Evolutionary conservation across 2,888 invertebrate species (phyloP), one percentile per base, ranked within the genome.

Genomic region (Melieria picta): DNA sequence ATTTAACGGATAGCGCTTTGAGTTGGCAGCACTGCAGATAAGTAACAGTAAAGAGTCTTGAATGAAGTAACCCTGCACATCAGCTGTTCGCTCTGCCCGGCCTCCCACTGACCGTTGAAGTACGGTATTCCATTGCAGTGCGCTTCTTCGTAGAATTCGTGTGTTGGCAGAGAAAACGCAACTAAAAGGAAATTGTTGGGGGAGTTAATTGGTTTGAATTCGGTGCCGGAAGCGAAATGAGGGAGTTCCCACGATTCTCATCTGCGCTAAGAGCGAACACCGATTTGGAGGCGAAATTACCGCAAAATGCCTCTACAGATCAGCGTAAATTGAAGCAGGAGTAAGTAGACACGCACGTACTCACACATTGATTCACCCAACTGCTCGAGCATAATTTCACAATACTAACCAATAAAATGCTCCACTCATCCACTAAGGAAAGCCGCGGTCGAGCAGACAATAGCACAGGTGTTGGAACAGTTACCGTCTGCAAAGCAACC

Each of bases 201-300:
- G 30, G 30, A 30, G 3, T 30, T 30, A 30, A 30, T 30, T 30
- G 30, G 30, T 30, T 30, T 3, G 30, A 30, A 30, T 30, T 30
- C 30, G 30, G 2, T 30, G 30, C 4, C 30, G 5, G 3, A 13
- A 61, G 30, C 30, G 30, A 6, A 16, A 72, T 84, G 81, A 81
- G 79, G 76, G 82, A 82, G 43, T 80, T 82, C 72, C 93, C 93
- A 73, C 89, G 92, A 65, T 88, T 93, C 65, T 91, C 92, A 9
- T 88, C 92, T 77, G 90, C 91, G 16, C 83, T 93, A 2, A 88
- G 93, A 73, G 90, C 90, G 11, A 91, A 91, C 79, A 91, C 92
- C 1, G 85, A 88, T 70, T 82, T 90, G 30, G 89, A 88, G 69
- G 86, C 87, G 4, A 82, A 81, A 42, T 77, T 83, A 56, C 81